phyloP scores from a whole-genome alignment of 2,888 invertebrate genomes.

The Chymomyza fuscimana region DNA sequence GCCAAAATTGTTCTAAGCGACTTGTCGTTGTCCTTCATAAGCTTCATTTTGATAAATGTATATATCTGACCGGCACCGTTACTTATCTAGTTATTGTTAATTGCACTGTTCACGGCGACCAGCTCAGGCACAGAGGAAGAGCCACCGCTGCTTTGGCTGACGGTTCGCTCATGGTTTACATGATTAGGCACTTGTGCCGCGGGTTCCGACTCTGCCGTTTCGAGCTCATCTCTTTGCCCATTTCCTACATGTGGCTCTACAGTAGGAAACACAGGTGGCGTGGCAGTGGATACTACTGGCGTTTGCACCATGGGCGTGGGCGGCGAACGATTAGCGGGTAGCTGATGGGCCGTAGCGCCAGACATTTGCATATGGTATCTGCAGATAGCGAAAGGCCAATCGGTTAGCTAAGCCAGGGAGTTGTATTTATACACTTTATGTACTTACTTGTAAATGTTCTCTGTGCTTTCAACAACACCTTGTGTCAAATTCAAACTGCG shows the following conservation, averaged over 20 bases:
- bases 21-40: constrained; percentile 34
- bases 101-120: constrained; percentile 68
- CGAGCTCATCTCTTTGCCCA: constrained; percentile 22
- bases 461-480: constrained; percentile 91
- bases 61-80: not conserved
- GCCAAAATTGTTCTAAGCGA: not conserved
- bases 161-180: constrained; percentile 84
- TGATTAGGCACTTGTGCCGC: constrained; percentile 79
- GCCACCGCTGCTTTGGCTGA: constrained; percentile 82
- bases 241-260: constrained; percentile 48
- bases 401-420: not conserved
- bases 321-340: constrained; percentile 83
- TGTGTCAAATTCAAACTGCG: constrained; percentile 88
- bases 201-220: constrained; percentile 34
- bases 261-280: constrained; percentile 77
- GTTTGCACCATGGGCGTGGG: constrained; percentile 86
- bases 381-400: not conserved
- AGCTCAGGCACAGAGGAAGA: constrained; percentile 74
- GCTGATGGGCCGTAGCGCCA: constrained; percentile 81
- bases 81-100: constrained; percentile 58
- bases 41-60: constrained; percentile 8
- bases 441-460: constrained; percentile 84
- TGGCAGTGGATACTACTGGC: constrained; percentile 81
- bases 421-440: too few relatives aligned
- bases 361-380: constrained; percentile 90